These are phyloP conservation scores for Asteroscopus sphinx DNA, from an alignment of 2,888 invertebrate species.

Conservation along the genomic window DNA sequence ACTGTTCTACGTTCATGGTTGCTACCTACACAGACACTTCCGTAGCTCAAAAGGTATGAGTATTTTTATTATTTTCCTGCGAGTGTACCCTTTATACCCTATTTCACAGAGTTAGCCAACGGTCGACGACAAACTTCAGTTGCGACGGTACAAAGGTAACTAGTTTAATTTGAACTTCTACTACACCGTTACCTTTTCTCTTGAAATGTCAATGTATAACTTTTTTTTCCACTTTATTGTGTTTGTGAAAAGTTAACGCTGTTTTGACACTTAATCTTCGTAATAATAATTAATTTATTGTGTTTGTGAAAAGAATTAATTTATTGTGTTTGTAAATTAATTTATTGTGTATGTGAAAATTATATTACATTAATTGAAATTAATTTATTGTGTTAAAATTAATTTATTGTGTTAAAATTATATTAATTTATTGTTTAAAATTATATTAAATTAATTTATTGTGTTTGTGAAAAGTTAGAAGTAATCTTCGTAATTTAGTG, in stretches of 20 bases:
- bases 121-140: constrained; percentile 39
- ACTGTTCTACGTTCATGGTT: constrained; percentile 24
- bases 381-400: too few species aligned
- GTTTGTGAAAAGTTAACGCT: constrained; percentile 42
- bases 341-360: too few species aligned
- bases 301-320: too few species aligned
- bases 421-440: too few species aligned
- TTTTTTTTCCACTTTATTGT: constrained; percentile 52
- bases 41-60: constrained; percentile 35
- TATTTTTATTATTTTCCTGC: constrained; percentile 38
- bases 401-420: too few species aligned
- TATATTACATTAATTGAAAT: too few species aligned
- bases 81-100: constrained; percentile 32
- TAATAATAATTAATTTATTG: background rate
- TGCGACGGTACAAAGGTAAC: constrained; percentile 52
- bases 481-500: constrained; percentile 1
- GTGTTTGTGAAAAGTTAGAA: constrained; percentile 45
- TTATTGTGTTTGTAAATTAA: too few species aligned
- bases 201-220: constrained; percentile 51
- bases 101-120: constrained; percentile 49
- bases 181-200: constrained; percentile 35
- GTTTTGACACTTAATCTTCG: constrained; percentile 20
- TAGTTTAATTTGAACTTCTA: constrained; percentile 58
- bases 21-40: constrained; percentile 18
- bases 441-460: too few species aligned